These are phyloP conservation scores for Sebastes nivosus DNA, from an alignment of 2,797 vertebrate species.

Conservation along the genomic window DNA sequence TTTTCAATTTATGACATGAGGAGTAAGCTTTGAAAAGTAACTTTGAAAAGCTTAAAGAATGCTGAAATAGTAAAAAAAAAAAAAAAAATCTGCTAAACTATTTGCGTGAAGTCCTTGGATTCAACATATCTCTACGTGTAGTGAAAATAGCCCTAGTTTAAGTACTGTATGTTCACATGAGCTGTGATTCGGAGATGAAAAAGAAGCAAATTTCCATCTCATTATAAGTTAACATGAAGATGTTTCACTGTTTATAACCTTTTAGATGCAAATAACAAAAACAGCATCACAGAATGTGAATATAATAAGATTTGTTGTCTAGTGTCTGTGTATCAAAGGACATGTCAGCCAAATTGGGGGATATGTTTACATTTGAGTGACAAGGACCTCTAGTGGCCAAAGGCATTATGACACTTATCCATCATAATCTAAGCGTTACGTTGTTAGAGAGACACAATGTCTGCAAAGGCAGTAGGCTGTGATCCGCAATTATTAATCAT, in stretches of 20 bases:
- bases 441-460: neutral
- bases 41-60: neutral
- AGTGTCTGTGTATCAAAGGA: neutral
- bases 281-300: neutral
- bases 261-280: neutral
- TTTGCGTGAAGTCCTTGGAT: neutral
- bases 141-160: no score
- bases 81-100: neutral
- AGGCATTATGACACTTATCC: neutral
- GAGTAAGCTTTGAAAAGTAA: neutral
- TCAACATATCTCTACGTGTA: neutral
- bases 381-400: no score
- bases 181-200: no score
- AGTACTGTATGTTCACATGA: neutral
- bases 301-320: neutral
- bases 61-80: neutral
- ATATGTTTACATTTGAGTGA: no score
- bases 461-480: neutral
- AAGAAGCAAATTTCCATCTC: rapidly evolving
- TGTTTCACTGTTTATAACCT: neutral
- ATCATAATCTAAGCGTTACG: neutral
- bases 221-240: neutral
- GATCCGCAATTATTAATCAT: neutral
- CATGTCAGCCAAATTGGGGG: neutral
- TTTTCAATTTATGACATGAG: neutral